Evolutionary conservation across 2,888 invertebrate genomes (phyloP), one percentile per base, ranked within the genome.

Genomic region (Conops quadrifasciatus): DNA sequence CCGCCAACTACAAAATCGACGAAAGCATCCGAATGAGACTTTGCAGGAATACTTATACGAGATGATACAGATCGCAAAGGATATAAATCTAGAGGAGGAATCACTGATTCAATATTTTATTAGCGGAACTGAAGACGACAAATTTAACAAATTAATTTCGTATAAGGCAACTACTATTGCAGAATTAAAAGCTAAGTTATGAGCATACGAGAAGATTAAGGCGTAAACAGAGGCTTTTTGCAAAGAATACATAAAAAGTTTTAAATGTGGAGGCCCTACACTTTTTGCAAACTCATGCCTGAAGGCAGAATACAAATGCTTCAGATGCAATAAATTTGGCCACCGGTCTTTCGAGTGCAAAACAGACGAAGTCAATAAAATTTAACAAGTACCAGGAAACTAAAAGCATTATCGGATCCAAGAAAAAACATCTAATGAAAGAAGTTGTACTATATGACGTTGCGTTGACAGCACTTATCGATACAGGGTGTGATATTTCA

Each of bases 21-120:
- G 68, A 7, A 73, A 67, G 45, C 71, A 71, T 15, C 13, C 1
- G 2, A 24, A 26, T 13, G 71, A 72, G 7, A 65, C 60, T 15
- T 16, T 71, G 13, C 64, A 59, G 4, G 74, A 74, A 15, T 72
- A 70, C 43, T 36, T 72, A 0, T 73, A 71, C 26, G 58, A 71
- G 24, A 30, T 72, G 59, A 67, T 71, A 4, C 69, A 69, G 4
- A 72, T 67, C 1, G 71, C 74, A 1, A 72, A 67, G n/a, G 30
- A 71, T 2, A 71, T 71, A n/a, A 1, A 21, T 13, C 30, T 73
- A 1, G 72, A 73, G 24, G 73, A 72, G 2, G 71, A 68, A 13
- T 71, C 71, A 2, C 5, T 73, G 7, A 70, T 73, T 16, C 60
- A 71, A 63, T 73, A 73, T 36, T 72, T 73, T 11, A 71, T 73